phyloP scores from a whole-genome alignment of 2,113 vertebrate genomes.

The Nycticorax nycticorax region DNA sequence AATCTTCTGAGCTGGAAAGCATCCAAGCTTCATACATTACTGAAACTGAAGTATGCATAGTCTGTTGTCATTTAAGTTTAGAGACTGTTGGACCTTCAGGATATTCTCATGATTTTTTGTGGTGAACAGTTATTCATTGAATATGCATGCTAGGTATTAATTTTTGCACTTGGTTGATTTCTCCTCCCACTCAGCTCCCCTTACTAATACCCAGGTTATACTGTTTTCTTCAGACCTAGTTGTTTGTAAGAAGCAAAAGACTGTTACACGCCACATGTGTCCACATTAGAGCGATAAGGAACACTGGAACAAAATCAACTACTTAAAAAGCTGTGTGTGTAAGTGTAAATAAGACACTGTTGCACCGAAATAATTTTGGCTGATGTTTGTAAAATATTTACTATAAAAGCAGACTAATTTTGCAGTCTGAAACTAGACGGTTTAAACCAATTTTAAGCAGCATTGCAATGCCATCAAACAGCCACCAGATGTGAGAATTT shows the following conservation, averaged over 20 bases:
- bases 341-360: background rate
- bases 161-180: background rate
- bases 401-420: background rate
- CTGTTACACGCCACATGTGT: background rate
- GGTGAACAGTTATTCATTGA: background rate
- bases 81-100: background rate
- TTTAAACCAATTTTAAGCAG: background rate
- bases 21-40: background rate
- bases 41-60: background rate
- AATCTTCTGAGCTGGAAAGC: background rate
- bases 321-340: background rate
- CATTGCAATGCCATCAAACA: background rate
- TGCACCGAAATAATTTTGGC: background rate
- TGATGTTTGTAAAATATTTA: background rate
- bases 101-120: background rate
- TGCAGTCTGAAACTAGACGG: background rate
- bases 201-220: background rate
- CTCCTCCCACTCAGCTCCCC: background rate
- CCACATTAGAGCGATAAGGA: background rate
- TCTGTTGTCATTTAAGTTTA: background rate
- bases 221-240: background rate
- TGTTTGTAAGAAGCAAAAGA: background rate
- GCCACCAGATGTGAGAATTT: background rate
- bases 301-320: background rate
- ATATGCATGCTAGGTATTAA: background rate